Evolutionary conservation across 2,888 invertebrate genomes (phyloP).

Genomic region (Saturnia pavonia): DNA sequence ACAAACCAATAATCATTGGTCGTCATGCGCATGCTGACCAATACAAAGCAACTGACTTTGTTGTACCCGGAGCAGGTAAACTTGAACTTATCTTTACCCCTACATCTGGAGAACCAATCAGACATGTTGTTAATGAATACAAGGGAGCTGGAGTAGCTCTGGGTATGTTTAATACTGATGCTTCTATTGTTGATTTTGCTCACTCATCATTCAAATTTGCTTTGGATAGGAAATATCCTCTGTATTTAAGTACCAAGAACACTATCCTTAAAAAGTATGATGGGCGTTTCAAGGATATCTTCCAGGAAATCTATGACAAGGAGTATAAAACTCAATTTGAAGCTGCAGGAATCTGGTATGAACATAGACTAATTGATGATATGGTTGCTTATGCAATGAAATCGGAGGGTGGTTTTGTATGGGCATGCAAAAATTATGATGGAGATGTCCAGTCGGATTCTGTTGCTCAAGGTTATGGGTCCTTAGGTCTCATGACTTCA

Average conservation of each 20-base stretch:
- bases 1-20: slow-evolving; percentile 98
- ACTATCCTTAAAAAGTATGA: slow-evolving; percentile 98
- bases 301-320: slow-evolving; percentile 95
- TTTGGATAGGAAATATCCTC: slow-evolving; percentile 90
- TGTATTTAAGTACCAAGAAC: slow-evolving; percentile 98
- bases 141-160: slow-evolving; percentile 95
- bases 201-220: slow-evolving; percentile 97
- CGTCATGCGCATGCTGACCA: slow-evolving; percentile 99
- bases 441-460: slow-evolving; percentile 99
- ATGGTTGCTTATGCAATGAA: slow-evolving; percentile 99
- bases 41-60: slow-evolving; percentile 98
- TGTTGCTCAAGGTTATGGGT: slow-evolving; percentile 98
- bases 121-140: slow-evolving; percentile 91
- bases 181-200: slow-evolving; percentile 96
- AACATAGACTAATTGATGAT: slow-evolving; percentile 98
- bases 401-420: slow-evolving; percentile 98
- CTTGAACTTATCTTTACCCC: slow-evolving; percentile 93
- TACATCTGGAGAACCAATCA: slow-evolving; percentile 83
- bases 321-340: slow-evolving; percentile 94
- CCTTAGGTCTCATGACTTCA: slow-evolving; percentile 98
- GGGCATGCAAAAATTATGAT: slow-evolving; percentile 99
- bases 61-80: slow-evolving; percentile 95
- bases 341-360: slow-evolving; percentile 96
- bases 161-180: slow-evolving; percentile 98
- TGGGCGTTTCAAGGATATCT: slow-evolving; percentile 98